Percentiles rank a stretch among this genome's conserved stretches.
phyloP scores from a whole-genome alignment of 2,797 vertebrate species.

The Glossophaga mutica region DNA sequence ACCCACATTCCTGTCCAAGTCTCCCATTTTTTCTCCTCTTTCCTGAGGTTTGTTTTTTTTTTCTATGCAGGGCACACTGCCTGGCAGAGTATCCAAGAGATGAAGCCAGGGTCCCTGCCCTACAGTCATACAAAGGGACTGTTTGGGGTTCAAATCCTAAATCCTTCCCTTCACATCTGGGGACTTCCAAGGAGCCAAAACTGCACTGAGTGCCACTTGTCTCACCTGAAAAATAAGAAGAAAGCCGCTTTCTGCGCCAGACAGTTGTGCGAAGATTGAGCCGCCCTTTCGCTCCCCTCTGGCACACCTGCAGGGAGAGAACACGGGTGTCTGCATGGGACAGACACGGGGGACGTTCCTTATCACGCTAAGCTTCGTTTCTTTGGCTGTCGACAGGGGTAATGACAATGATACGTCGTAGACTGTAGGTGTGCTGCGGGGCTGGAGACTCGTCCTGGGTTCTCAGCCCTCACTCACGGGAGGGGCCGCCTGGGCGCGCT shows the following conservation, averaged over 20 bases:
- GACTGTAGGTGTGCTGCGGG: accelerated
- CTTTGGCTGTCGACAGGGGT: background rate
- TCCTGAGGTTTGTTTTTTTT: background rate
- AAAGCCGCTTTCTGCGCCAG: too few species aligned
- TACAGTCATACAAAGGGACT: background rate
- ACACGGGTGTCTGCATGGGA: background rate
- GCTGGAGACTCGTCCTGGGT: background rate
- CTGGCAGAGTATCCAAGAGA: background rate
- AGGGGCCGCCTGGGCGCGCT: background rate
- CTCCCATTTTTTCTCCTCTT: background rate
- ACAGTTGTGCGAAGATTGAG: background rate
- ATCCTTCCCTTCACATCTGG: background rate
- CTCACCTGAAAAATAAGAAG: background rate
- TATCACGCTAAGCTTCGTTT: background rate
- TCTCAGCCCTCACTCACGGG: background rate
- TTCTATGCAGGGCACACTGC: background rate
- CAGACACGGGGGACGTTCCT: accelerated
- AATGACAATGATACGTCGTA: background rate
- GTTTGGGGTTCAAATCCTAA: background rate
- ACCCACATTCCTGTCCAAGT: background rate
- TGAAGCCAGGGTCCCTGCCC: background rate
- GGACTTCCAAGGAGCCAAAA: background rate
- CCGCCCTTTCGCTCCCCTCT: background rate
- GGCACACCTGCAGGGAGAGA: background rate
- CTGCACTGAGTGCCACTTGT: background rate